Evolutionary conservation across 2,888 invertebrate species (phyloP).

Genomic region (Stenoptilia bipunctidactyla): DNA sequence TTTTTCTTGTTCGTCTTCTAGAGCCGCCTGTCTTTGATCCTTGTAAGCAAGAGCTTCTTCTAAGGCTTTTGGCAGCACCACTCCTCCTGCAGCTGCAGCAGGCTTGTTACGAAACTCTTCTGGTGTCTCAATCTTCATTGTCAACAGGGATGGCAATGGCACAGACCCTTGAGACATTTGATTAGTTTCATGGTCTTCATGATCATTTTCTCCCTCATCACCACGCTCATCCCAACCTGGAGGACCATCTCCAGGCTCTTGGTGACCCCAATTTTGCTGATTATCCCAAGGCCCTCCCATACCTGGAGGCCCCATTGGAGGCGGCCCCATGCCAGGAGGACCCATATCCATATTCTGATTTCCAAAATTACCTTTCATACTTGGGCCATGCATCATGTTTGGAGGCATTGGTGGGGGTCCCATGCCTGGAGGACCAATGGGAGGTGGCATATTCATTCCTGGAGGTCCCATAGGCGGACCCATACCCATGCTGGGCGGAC

Average conservation of each 20-base stretch:
- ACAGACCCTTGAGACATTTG: constrained; percentile 24
- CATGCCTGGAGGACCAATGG: constrained; percentile 40
- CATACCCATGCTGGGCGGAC: constrained; percentile 29
- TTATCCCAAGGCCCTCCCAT: constrained; percentile 50
- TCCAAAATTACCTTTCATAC: constrained; percentile 34
- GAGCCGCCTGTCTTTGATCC: constrained; percentile 86
- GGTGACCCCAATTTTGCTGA: constrained; percentile 33
- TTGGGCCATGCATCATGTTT: constrained; percentile 46
- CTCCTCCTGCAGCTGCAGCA: constrained; percentile 45
- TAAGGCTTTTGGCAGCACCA: constrained; percentile 85
- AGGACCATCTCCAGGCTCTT: constrained; percentile 29
- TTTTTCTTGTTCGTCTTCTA: constrained; percentile 68
- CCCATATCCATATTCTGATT: constrained; percentile 52
- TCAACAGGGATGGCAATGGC: constrained; percentile 70
- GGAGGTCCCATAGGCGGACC: constrained; percentile 24
- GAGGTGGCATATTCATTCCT: constrained; percentile 30
- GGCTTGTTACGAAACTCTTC: constrained; percentile 66
- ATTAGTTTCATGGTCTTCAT: constrained; percentile 27
- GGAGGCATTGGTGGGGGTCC: constrained; percentile 43
- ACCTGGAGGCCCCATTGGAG: constrained; percentile 41
- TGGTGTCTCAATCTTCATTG: constrained; percentile 76
- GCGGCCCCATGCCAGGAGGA: constrained; percentile 54
- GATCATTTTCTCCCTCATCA: constrained; percentile 28
- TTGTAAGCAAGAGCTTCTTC: constrained; percentile 93
- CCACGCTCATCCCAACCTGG: constrained; percentile 61